These are phyloP conservation scores for Podarcis lilfordi DNA, from an alignment of 2,797 vertebrate species.

Conservation along the genomic window DNA sequence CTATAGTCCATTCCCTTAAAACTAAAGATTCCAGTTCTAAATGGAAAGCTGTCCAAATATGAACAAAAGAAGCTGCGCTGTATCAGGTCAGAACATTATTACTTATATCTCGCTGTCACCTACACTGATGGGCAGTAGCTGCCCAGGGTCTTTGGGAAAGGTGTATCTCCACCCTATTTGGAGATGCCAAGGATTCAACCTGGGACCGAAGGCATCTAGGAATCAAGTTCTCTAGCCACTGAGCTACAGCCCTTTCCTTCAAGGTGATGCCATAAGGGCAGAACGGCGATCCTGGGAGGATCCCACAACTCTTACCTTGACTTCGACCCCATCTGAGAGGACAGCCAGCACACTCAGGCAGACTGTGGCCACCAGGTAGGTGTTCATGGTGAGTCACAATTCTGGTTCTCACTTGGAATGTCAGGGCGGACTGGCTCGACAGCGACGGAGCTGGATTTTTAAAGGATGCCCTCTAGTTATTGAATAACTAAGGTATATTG, in stretches of 20 bases:
- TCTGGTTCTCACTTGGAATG: background rate
- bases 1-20: background rate
- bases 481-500: conserved; percentile 7
- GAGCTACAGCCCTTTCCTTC: background rate
- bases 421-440: too few species aligned
- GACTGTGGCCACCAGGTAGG: background rate
- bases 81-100: background rate
- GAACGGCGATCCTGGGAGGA: too few species aligned
- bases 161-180: background rate
- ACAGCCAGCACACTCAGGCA: background rate
- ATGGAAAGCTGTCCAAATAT: background rate
- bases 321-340: background rate
- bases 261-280: too few species aligned
- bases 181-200: background rate
- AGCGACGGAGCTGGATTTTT: background rate
- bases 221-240: background rate
- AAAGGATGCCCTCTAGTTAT: background rate
- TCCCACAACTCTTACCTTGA: background rate
- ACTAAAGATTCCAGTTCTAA: too few species aligned
- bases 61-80: background rate
- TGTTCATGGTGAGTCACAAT: background rate
- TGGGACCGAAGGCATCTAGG: too few species aligned
- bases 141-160: background rate
- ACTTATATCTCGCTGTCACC: background rate
- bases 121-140: background rate